Conservation (phyloP, 2,797 vertebrate genomes). For the Sebastolobus alascanus region DNA sequence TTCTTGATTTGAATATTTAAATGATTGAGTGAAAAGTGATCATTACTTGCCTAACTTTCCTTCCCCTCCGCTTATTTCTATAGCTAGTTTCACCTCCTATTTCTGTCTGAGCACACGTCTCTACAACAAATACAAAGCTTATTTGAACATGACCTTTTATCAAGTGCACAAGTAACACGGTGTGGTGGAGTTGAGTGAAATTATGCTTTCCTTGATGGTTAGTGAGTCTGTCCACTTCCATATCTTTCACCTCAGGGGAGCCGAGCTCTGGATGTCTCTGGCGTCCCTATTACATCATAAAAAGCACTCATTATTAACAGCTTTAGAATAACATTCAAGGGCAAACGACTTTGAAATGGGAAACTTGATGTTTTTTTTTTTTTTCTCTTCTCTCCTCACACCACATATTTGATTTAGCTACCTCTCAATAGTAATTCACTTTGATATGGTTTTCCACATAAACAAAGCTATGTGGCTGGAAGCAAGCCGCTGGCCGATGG, state of each 20-base stretch:
- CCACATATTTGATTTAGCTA: slow-evolving; percentile 82
- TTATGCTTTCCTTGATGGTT: slow-evolving; percentile 62
- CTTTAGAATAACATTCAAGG: slow-evolving; percentile 78
- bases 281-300: slow-evolving; percentile 75
- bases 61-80: not conserved
- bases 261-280: slow-evolving; percentile 62
- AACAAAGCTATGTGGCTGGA: slow-evolving; percentile 81
- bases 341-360: slow-evolving; percentile 80
- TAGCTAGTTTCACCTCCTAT: slow-evolving; percentile 27
- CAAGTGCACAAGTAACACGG: slow-evolving; percentile 48
- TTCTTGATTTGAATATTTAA: not conserved
- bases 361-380: slow-evolving; percentile 69
- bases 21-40: not conserved
- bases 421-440: slow-evolving; percentile 78
- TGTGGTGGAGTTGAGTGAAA: slow-evolving; percentile 63
- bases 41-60: not conserved
- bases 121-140: slow-evolving; percentile 53
- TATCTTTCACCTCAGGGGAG: slow-evolving; percentile 72
- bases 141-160: slow-evolving; percentile 74
- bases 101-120: slow-evolving; percentile 27
- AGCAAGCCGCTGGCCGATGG: slow-evolving; percentile 78
- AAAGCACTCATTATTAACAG: slow-evolving; percentile 75
- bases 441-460: slow-evolving; percentile 83
- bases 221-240: slow-evolving; percentile 67
- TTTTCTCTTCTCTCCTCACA: slow-evolving; percentile 41